phyloP scores from a whole-genome alignment of 2,797 vertebrate species.

The Sebastes steindachneri region DNA sequence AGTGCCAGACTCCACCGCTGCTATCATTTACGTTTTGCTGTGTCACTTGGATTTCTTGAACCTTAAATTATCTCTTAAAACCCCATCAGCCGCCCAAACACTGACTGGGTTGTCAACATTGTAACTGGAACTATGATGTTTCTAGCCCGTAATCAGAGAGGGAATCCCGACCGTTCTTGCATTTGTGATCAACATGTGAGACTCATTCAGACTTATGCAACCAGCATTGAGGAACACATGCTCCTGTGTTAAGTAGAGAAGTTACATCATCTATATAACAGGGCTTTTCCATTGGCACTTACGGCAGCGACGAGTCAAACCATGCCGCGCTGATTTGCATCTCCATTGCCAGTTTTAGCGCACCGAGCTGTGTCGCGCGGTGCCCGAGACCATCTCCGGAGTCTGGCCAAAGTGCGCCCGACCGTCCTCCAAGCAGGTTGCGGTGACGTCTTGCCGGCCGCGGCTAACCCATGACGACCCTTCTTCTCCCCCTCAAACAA shows the following conservation, averaged over 20 bases:
- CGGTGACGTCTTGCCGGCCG: rapidly evolving
- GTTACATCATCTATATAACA: neutral
- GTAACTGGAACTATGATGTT: neutral
- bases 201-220: neutral
- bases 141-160: neutral
- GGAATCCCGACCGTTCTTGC: neutral
- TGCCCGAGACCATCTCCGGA: no score
- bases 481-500: no score
- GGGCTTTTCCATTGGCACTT: neutral
- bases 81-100: neutral
- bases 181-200: neutral
- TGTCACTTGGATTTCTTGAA: neutral
- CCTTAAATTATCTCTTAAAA: neutral
- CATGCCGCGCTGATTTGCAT: no score
- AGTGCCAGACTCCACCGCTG: neutral
- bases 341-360: no score
- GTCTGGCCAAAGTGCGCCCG: no score
- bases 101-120: neutral
- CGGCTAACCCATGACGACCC: rapidly evolving
- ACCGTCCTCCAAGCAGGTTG: no score
- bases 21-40: neutral
- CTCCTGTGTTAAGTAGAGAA: neutral
- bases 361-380: no score
- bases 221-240: neutral
- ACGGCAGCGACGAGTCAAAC: no score